Conservation (phyloP, 2,113 vertebrate genomes). For the Cavia aperea region DNA sequence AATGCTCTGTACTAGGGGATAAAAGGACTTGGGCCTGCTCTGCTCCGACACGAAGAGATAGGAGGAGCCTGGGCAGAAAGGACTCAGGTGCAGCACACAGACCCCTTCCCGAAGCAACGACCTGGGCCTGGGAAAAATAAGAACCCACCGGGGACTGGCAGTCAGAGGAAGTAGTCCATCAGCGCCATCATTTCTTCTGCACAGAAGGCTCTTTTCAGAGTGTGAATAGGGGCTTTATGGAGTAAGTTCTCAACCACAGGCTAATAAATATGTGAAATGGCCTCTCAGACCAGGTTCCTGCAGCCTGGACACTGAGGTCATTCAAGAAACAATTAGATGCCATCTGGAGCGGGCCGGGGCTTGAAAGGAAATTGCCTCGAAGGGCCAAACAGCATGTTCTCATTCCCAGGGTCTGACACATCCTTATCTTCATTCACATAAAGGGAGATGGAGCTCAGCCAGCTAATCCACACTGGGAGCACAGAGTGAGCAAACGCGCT, state of each 20-base stretch:
- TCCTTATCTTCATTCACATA: slow-evolving; percentile 59
- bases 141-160: not conserved
- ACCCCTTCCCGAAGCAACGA: not conserved
- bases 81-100: not conserved
- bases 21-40: not conserved
- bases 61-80: not conserved
- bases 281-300: slow-evolving; percentile 67
- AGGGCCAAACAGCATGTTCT: slow-evolving; percentile 58
- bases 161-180: slow-evolving; percentile 61
- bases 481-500: not conserved
- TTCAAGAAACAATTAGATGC: slow-evolving; percentile 69
- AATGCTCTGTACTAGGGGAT: not conserved
- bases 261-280: slow-evolving; percentile 68
- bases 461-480: slow-evolving; percentile 4
- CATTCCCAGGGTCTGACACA: slow-evolving; percentile 58
- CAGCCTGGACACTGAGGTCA: slow-evolving; percentile 69
- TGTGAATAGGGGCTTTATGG: slow-evolving; percentile 69
- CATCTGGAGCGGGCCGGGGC: slow-evolving; percentile 68
- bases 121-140: slow-evolving; percentile 51
- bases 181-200: slow-evolving; percentile 33
- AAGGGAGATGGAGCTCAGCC: slow-evolving; percentile 24
- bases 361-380: slow-evolving; percentile 60
- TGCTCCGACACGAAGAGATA: not conserved
- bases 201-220: slow-evolving; percentile 66
- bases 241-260: slow-evolving; percentile 44